Conservation (phyloP, 1,140 invertebrate genomes). For the Lordiphosa clarofinis region DNA sequence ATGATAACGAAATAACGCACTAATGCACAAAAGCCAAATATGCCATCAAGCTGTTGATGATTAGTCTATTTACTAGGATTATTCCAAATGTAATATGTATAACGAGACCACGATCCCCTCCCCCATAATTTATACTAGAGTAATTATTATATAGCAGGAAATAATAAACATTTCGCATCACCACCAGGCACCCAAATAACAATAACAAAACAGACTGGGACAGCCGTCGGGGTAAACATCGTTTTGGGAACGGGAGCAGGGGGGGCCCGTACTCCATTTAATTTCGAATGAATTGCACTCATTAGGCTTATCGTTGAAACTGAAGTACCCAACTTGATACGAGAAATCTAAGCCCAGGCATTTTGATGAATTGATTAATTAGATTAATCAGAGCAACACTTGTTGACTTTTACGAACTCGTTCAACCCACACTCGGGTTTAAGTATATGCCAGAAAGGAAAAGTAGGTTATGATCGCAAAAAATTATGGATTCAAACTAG, state of each 20-base stretch:
- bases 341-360: constrained; percentile 12
- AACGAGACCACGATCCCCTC: too few relatives aligned
- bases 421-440: too few relatives aligned
- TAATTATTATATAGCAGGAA: constrained; percentile 9
- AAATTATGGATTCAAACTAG: too few relatives aligned
- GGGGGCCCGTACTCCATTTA: neutral
- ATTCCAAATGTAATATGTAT: constrained; percentile 2
- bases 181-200: constrained; percentile 12
- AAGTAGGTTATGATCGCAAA: neutral
- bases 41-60: constrained; percentile 17
- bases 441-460: neutral
- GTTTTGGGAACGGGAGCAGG: neutral
- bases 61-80: constrained; percentile 5
- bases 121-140: constrained; percentile 8
- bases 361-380: constrained; percentile 5
- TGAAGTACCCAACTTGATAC: constrained; percentile 17
- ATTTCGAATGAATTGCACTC: constrained; percentile 27
- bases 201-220: neutral
- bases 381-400: constrained; percentile 13
- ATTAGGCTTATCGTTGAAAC: constrained; percentile 17
- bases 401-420: neutral
- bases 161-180: constrained; percentile 25
- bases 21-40: constrained; percentile 33
- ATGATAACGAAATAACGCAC: constrained; percentile 2
- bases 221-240: constrained; percentile 1